Percentiles rank a stretch among this genome's conserved stretches.
Conservation (phyloP, 2,888 invertebrate genomes). For the Caenorhabditis plicata region DNA sequence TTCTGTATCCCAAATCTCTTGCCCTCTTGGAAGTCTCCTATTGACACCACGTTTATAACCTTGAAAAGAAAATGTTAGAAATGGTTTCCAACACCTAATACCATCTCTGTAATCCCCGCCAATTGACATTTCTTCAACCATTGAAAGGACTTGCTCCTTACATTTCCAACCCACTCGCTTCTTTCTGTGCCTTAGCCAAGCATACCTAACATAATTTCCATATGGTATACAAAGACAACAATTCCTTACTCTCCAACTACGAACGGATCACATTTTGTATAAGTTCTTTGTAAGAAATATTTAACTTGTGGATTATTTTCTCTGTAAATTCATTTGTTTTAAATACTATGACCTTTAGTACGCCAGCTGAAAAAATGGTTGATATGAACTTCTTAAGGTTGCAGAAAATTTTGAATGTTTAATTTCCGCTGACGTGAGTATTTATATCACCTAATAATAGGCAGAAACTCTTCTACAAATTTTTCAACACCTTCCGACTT, state of each 20-base stretch:
- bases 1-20: constrained; percentile 62
- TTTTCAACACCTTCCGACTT: constrained; percentile 60
- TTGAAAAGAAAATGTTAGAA: constrained; percentile 5
- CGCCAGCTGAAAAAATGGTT: no score
- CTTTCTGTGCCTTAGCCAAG: constrained; percentile 45
- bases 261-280: constrained; percentile 61
- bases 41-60: constrained; percentile 53
- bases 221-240: not conserved
- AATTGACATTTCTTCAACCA: constrained; percentile 60
- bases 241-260: constrained; percentile 58
- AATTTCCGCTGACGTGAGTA: constrained; percentile 14
- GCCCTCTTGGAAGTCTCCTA: constrained; percentile 57
- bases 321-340: no score
- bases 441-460: constrained; percentile 50
- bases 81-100: not conserved
- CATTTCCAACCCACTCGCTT: constrained; percentile 54
- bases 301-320: constrained; percentile 56
- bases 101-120: constrained; percentile 61
- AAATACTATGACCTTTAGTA: no score
- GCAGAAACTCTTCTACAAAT: constrained; percentile 61
- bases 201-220: constrained; percentile 37
- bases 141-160: constrained; percentile 56
- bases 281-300: constrained; percentile 48
- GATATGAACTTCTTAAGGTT: not conserved
- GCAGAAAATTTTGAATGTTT: not conserved